Base-by-base conservation (phyloP, 2,113 vertebrate genomes). In the Isichthys henryi region DNA sequence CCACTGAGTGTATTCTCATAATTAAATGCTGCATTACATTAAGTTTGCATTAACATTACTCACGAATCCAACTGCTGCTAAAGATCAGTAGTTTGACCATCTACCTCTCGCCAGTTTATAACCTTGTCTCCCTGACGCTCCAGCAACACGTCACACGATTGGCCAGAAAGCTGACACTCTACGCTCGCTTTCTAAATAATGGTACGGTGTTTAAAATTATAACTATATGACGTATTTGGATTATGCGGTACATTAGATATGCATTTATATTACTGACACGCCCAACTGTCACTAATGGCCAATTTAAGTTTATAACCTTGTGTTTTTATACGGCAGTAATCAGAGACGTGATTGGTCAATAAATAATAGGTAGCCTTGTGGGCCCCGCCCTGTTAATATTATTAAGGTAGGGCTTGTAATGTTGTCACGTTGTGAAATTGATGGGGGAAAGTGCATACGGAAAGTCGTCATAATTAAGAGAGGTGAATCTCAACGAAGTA, bases 221-320 rank as follows among this genome's bases (percentile, higher is more conserved):
- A 39, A 77, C 13, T 39, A 17, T 77, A 77, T 39, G 19, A 77
- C 15, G 17, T 43, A 35, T 80, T 80, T 43, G 35, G 35, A 3
- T 43, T 7, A 19, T 80, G 70, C 7, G 31, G 6, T 19, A 19
- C 39, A 19, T 80, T 35, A 13, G 3, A 56, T 17, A 17, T 87
- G 17, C n/a, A 56, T 87, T 87, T 31, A 46, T 89, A 62, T 88
- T 91, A 93, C 91, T 92, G 84, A 92, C 88, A 49, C 53, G 52
- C 90, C 89, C 91, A 90, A 91, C 31, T 62, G 50, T 85, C 74
- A 66, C 88, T 88, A 94, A 93, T 93, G 92, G 92, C 31, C 74
- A 35, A 43, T 19, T 43, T 43, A 86, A 62, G 23, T 62, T 62
- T n/a, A 9, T 10, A 62, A 50, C 83, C 19, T 48, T 50, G 21